Base-by-base conservation (phyloP, 1,140 invertebrate genomes). In the Drosophila watanabei region DNA sequence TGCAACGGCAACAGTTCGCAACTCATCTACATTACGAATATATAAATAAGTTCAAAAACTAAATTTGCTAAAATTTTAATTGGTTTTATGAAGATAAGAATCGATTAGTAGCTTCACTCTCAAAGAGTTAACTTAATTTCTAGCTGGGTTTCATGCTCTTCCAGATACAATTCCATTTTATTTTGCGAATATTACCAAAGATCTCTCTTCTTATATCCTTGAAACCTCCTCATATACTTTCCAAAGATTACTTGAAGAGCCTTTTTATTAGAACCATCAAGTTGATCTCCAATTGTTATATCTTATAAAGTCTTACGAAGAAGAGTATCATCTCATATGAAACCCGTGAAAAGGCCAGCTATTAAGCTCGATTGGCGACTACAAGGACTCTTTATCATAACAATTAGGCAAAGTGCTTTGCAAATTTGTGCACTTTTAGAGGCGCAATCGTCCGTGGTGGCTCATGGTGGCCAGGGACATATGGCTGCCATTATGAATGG, bases 381-480 rank as follows among this genome's bases (percentile, higher is more conserved):
- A 32, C 35, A 68, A 76, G 48, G 54, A 51, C 75, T 66, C 79
- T 66, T 79, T 72, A 85, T 65, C 72, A 71, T 35, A 66, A 78
- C 73, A 85, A 85, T 85, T 85, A 79, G 75, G 64, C 60, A 75
- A 86, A 79, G 82, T 86, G 79, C 64, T 81, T 75, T 20, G 52
- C 64, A 71, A 79, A 61, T 82, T 86, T 82, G 69, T 75, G 79
- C 82, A 82, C 69, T 75, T 81, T 82, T 61, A 75, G 66, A 69
- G 49, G 60, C 58, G 30, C 49, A 70, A 52, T 66, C 18, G 62
- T 57, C 73, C 82, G 66, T 63, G 33, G 82, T 83, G 62, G 46
- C 9, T 66, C 82, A 70, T 63, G 33, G 82, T 83, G 62, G 46
- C 9, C 4, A 20, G 43, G 14, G 14, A 16, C 39, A 41, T n/a